phyloP scores from a whole-genome alignment of 2,888 invertebrate genomes.

The Baccha elongata region DNA sequence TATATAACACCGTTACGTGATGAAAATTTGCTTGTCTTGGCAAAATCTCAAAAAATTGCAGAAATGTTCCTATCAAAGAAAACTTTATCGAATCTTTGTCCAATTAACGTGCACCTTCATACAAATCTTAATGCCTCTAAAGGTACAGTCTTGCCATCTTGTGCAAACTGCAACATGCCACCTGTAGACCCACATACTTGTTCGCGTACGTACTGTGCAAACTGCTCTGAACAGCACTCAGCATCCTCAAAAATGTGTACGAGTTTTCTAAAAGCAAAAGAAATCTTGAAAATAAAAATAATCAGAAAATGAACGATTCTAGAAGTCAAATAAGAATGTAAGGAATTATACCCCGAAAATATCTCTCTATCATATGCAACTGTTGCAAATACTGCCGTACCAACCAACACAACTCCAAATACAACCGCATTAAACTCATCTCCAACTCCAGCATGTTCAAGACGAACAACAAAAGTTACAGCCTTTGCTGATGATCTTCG shows the following conservation, averaged over 20 bases:
- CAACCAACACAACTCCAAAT: neutral
- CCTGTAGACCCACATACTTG: neutral
- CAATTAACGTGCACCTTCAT: slow-evolving; percentile 8
- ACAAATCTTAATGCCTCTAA: too few species aligned
- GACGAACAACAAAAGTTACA: too few species aligned
- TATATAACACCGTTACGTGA: too few species aligned
- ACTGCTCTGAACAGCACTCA: slow-evolving; percentile 7
- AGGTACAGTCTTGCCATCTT: slow-evolving; percentile 1
- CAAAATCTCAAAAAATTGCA: slow-evolving; percentile 10
- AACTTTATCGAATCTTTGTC: slow-evolving; percentile 21
- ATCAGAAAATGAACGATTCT: slow-evolving; percentile 8
- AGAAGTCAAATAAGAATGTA: neutral
- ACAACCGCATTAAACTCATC: too few species aligned
- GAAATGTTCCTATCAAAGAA: neutral
- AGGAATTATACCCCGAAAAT: neutral
- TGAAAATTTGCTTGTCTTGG: too few species aligned
- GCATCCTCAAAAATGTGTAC: neutral
- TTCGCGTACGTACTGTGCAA: neutral
- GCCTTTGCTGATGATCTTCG: too few species aligned
- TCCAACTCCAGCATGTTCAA: too few species aligned
- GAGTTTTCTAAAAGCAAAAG: slow-evolving; percentile 7
- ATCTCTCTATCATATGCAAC: neutral
- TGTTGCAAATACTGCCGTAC: neutral
- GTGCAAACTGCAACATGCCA: neutral
- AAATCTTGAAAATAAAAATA: slow-evolving; percentile 24